These are phyloP conservation scores for Alcedo atthis DNA, from an alignment of 2,797 vertebrate genomes.

Conservation along the genomic window DNA sequence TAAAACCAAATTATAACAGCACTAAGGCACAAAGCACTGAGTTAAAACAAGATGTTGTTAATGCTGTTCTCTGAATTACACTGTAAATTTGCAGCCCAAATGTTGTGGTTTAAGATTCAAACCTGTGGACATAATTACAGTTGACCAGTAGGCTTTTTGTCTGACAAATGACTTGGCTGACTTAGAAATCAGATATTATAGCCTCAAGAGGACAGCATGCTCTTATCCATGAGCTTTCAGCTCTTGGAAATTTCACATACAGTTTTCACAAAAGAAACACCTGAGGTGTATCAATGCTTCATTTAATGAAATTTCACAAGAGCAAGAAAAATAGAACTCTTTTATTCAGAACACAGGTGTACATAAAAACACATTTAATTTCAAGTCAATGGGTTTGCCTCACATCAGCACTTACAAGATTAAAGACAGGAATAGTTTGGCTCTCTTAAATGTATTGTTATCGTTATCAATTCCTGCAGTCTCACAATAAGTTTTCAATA, in stretches of 20 bases:
- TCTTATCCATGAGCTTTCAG: conserved; percentile 33
- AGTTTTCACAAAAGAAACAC: conserved; percentile 72
- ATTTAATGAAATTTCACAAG: conserved; percentile 67
- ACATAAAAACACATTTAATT: conserved; percentile 73
- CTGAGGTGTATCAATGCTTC: conserved; percentile 62
- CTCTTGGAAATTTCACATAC: conserved; percentile 59
- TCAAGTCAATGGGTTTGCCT: conserved; percentile 64
- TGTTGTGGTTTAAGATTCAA: conserved; percentile 61
- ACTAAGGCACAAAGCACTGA: neutral
- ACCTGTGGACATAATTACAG: conserved; percentile 66
- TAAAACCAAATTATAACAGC: conserved; percentile 18
- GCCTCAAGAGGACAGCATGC: conserved; percentile 51
- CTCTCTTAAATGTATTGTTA: conserved; percentile 69
- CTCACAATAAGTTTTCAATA: conserved; percentile 78
- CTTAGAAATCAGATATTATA: conserved; percentile 64
- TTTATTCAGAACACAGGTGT: conserved; percentile 51
- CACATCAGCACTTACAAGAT: conserved; percentile 65
- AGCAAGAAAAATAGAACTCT: conserved; percentile 60
- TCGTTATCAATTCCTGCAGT: conserved; percentile 73
- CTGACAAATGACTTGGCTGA: conserved; percentile 57
- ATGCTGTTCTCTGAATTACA: neutral
- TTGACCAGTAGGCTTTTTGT: conserved; percentile 69
- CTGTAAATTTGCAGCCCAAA: conserved; percentile 41
- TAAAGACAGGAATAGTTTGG: conserved; percentile 69
- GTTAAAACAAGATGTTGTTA: conserved; percentile 4